Evolutionary conservation across 2,113 vertebrate species (phyloP).

Genomic region (Oophaga pumilio): DNA sequence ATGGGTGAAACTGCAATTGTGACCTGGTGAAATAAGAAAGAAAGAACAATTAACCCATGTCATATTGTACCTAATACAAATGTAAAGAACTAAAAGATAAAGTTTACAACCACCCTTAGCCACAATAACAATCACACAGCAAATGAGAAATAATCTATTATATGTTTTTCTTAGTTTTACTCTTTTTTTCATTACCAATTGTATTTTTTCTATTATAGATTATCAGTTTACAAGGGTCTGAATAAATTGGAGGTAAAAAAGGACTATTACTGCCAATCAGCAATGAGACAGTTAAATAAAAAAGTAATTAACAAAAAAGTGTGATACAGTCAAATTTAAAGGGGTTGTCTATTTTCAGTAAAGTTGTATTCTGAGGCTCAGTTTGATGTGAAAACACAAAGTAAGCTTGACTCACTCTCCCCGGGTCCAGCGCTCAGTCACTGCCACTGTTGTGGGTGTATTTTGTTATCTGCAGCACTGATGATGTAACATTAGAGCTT

Average conservation of each 20-base stretch:
- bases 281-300: neutral
- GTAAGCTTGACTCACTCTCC: too few relatives aligned
- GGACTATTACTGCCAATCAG: neutral
- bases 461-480: too few relatives aligned
- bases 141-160: neutral
- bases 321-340: neutral
- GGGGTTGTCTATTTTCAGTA: too few relatives aligned
- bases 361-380: too few relatives aligned
- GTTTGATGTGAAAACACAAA: too few relatives aligned
- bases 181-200: neutral
- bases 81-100: neutral
- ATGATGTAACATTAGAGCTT: too few relatives aligned
- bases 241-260: neutral
- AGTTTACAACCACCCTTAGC: neutral
- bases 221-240: neutral
- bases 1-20: conserved; percentile 93
- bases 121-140: neutral
- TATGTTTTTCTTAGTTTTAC: neutral
- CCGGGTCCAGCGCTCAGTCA: too few relatives aligned
- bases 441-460: too few relatives aligned
- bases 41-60: neutral
- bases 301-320: neutral
- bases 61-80: neutral
- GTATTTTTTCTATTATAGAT: neutral
- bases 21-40: conserved; percentile 77